Base-by-base conservation (phyloP, 2,113 vertebrate genomes). In the Grallaria varia region DNA sequence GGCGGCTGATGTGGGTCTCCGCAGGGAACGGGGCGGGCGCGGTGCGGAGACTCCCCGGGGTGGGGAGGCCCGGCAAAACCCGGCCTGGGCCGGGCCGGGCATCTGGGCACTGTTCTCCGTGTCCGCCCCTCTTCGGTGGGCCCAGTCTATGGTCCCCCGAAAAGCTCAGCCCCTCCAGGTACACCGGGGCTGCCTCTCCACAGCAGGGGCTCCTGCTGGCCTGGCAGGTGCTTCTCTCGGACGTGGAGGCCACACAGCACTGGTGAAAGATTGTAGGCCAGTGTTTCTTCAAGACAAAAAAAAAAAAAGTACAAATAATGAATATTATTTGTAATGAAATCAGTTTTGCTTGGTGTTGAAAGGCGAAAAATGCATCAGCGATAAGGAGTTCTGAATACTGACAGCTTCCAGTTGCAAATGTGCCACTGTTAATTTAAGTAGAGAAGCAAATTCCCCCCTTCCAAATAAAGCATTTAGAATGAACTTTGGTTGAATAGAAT, bases 1-100 rank as follows among this genome's bases (percentile, higher is more conserved):
- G 91, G 7, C 90, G 50, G 93, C 91, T 58, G 98, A 98, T 95
- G 98, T 98, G 98, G 97, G 98, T 98, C 62, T 94, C 75, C 60
- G 56, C 60, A 85, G 83, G 92, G 80, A 69, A 42, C 52, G 76
- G 83, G 81, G 67, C 39, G 87, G 79, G 49, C 55, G 92, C 59
- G 49, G 75, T 23, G 45, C 14, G 9, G 47, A 77, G 69, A 21
- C 62, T 74, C 28, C 53, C 8, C 8, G 31, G 50, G 52, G 21
- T 28, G 60, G 66, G 25, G 8, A 33, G 59, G 66, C 37, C 27
- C 10, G 35, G 63, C n/a, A n/a, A n/a, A n/a, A n/a, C 28, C 37
- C 8, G 4, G 10, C 42, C 42, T 14, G 14, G 42, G 42, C 42
- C 11, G 12, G 40, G n/a, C n/a, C n/a, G n/a, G n/a, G n/a, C n/a